Evolutionary conservation across 2,888 invertebrate genomes (phyloP).

Genomic region (Leucozona laternaria): DNA sequence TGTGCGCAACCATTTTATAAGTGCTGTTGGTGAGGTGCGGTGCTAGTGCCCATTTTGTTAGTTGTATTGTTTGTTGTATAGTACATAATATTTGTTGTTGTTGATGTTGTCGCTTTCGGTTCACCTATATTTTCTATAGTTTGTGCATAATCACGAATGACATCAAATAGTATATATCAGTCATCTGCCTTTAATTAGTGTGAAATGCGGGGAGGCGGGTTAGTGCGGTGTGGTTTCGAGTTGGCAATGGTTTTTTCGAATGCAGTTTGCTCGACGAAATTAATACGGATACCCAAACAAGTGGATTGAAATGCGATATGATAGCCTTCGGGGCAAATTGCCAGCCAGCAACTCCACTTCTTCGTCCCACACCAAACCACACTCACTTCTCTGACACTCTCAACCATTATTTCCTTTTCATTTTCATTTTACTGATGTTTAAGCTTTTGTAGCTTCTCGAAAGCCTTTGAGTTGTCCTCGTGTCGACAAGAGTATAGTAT

Average conservation of each 20-base stretch:
- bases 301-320: slow-evolving; percentile 30
- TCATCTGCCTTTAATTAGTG: slow-evolving; percentile 62
- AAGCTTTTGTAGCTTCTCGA: slow-evolving; percentile 64
- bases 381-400: slow-evolving; percentile 3
- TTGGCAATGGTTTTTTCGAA: background rate
- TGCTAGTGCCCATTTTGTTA: slow-evolving; percentile 25
- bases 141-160: slow-evolving; percentile 54
- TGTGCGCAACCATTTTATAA: slow-evolving; percentile 29
- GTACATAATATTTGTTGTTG: background rate
- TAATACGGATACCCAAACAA: slow-evolving; percentile 49
- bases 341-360: slow-evolving; percentile 3
- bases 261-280: slow-evolving; percentile 40
- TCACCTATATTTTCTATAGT: slow-evolving; percentile 49
- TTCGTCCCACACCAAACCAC: background rate
- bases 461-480: slow-evolving; percentile 72
- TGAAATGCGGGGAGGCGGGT: background rate
- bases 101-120: slow-evolving; percentile 17
- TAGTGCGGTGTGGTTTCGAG: background rate
- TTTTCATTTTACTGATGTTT: slow-evolving; percentile 36
- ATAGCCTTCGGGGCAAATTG: slow-evolving; percentile 8
- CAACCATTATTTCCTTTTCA: slow-evolving; percentile 38
- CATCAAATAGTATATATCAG: slow-evolving; percentile 55
- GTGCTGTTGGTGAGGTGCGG: too few relatives aligned
- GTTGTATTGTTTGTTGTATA: slow-evolving; percentile 2
- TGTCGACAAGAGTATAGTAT: slow-evolving; percentile 40